Base-by-base conservation (phyloP, 2,797 vertebrate genomes). In the Epinephelus coioides region DNA sequence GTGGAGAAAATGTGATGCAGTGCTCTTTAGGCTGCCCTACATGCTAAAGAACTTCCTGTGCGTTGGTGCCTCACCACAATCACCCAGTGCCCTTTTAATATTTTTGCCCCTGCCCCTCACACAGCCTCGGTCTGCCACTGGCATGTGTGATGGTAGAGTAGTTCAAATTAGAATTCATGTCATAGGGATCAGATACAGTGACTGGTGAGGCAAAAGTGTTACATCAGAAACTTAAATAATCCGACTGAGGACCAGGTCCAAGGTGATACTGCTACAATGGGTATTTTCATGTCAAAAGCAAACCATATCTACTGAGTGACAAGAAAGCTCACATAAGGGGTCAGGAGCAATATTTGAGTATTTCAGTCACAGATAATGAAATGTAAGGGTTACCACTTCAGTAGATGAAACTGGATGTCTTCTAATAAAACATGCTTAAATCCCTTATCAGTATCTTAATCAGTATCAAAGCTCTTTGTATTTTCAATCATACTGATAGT, bases 281-380 rank as follows among this genome's bases (percentile, higher is more conserved):
- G 3, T 25, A 34, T 51, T 77, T 73, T 63, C 38, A 53, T 63
- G 62, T 67, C 43, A 23, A 71, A 68, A 68, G 38, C 19, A 68
- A 82, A 68, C 62, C 49, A 50, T 51, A 44, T 63, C 8, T 43
- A 51, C 40, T 46, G 18, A 25, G 46, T 49, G 40, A 59, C n/a
- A 65, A 53, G 46, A 46, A 47, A 43, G 43, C 30, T 62, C 54
- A 63, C 25, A 14, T 1, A 23, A 49, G 27, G 54, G 72, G 47
- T 60, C 73, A 56, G 55, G 56, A 3, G 2, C 62, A 14, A 43
- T 69, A 68, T 68, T 55, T 43, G 30, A 67, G 55, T 25, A 65
- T 25, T 47, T n/a, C 59, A 53, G 40, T 56, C 65, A 54, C 19
- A 5, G 19, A 34, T 65, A 79, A 40, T 65, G 17, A 34, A 68